Base-by-base conservation (phyloP, 2,888 invertebrate species). In the Meganola albula region DNA sequence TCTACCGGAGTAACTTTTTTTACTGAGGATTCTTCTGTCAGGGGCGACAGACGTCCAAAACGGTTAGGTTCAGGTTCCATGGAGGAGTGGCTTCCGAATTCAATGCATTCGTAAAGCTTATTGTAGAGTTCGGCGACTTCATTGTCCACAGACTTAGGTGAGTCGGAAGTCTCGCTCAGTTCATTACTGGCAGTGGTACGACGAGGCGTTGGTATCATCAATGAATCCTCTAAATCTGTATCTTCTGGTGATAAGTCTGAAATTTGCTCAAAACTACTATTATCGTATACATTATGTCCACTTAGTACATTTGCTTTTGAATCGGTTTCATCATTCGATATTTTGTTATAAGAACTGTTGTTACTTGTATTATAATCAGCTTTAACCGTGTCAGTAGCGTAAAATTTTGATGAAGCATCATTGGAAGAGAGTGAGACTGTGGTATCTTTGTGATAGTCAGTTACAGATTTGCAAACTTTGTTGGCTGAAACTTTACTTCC, bases 21-120 rank as follows among this genome's bases (percentile, higher is more conserved):
- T n/a, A 46, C 37, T n/a, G 44, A 41, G 2, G 79, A 69, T 44
- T 84, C 85, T 53, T 85, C 84, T 9, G 76, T 71, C 2, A 84
- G 47, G n/a, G 85, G 78, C 3, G 83, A 74, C 11, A 84, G 51
- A 5, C 62, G 48, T 22, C 56, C 59, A 34, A 66, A 48, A 11
- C 54, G 63, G 26, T 43, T 56, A n/a, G 51, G 48, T 1, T 57
- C 57, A 6, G 54, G 44, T 3, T 67, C 63, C 10, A 37, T 42
- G 10, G 50, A 34, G 24, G 48, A 50, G 4, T 59, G 31, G 3
- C 40, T 32, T 26, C 51, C 43, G n/a, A 63, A 29, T 9, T 71
- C 61, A 7, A 67, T 52, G 34, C 44, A 69, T 38, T 66, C 63
- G 5, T 69, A 58, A 10, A 73, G 31, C 44, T 73, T 80, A n/a